phyloP scores from a whole-genome alignment of 2,113 vertebrate species.

The Pteropus alecto region DNA sequence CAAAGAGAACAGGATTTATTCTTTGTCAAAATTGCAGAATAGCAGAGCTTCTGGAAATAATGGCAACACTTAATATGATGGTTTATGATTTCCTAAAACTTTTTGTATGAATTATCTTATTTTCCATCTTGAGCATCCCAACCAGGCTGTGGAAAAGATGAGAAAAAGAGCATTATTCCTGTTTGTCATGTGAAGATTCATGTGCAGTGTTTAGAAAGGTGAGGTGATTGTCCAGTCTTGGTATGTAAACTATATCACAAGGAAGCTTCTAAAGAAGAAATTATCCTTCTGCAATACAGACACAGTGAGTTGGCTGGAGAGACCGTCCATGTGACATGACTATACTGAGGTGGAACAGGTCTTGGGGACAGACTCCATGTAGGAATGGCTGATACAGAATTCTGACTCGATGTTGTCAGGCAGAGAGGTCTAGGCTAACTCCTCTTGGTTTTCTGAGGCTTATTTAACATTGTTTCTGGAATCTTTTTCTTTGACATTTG shows the following conservation, averaged over 20 bases:
- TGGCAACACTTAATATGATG: background rate
- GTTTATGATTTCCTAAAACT: background rate
- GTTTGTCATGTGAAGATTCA: background rate
- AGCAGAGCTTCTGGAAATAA: background rate
- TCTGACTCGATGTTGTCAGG: background rate
- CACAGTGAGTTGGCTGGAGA: background rate
- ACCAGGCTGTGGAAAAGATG: background rate
- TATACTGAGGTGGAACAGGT: background rate
- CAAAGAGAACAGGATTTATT: background rate
- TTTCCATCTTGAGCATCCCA: constrained; percentile 3
- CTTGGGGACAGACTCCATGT: background rate
- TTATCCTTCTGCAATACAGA: background rate
- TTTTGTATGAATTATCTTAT: background rate
- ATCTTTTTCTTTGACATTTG: background rate
- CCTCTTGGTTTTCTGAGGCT: background rate
- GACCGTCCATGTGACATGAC: background rate
- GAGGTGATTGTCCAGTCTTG: background rate
- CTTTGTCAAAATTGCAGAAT: background rate
- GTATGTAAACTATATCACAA: background rate
- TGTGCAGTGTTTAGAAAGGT: background rate
- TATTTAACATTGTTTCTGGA: background rate
- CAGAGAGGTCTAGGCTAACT: background rate
- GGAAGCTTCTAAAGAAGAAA: background rate
- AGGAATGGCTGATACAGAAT: background rate
- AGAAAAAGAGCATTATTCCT: background rate